Conservation (phyloP, 2,888 invertebrate species). For the Chirona hameri region DNA sequence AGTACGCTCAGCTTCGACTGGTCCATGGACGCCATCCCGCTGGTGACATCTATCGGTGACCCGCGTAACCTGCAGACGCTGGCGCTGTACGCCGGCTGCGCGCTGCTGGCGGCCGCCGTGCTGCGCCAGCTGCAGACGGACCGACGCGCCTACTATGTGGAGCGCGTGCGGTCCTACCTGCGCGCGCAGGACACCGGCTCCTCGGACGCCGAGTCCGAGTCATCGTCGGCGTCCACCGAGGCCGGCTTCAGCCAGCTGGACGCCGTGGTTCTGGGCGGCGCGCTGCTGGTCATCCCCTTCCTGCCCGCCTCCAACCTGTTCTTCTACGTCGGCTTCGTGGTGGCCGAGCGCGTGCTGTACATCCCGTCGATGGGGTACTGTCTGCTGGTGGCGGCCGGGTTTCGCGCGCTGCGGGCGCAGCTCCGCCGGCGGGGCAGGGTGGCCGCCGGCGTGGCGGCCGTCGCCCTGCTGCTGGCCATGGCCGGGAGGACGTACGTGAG, state of each 20-base stretch:
- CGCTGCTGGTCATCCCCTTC: slow-evolving; percentile 83
- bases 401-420: slow-evolving; percentile 44
- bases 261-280: slow-evolving; percentile 59
- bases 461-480: slow-evolving; percentile 52
- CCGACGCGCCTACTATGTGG: slow-evolving; percentile 1
- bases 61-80: slow-evolving; percentile 70
- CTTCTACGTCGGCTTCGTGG: slow-evolving; percentile 97
- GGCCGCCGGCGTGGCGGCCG: slow-evolving; percentile 55
- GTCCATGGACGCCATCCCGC: slow-evolving; percentile 96
- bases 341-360: slow-evolving; percentile 93
- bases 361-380: slow-evolving; percentile 95
- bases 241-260: slow-evolving; percentile 44
- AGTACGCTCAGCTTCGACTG: slow-evolving; percentile 91
- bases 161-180: slow-evolving; percentile 32
- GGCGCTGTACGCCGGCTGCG: slow-evolving; percentile 61
- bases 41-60: slow-evolving; percentile 73
- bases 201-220: slow-evolving; percentile 31
- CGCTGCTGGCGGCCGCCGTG: slow-evolving; percentile 42
- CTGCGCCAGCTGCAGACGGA: slow-evolving; percentile 43
- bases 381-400: slow-evolving; percentile 74
- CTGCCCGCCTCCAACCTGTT: slow-evolving; percentile 93
- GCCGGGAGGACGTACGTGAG: slow-evolving; percentile 67
- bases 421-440: slow-evolving; percentile 34
- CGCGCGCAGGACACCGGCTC: slow-evolving; percentile 28
- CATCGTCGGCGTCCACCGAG: slow-evolving; percentile 33